phyloP scores from a whole-genome alignment of 2,113 vertebrate genomes.

The Thalassarche chlororhynchos region DNA sequence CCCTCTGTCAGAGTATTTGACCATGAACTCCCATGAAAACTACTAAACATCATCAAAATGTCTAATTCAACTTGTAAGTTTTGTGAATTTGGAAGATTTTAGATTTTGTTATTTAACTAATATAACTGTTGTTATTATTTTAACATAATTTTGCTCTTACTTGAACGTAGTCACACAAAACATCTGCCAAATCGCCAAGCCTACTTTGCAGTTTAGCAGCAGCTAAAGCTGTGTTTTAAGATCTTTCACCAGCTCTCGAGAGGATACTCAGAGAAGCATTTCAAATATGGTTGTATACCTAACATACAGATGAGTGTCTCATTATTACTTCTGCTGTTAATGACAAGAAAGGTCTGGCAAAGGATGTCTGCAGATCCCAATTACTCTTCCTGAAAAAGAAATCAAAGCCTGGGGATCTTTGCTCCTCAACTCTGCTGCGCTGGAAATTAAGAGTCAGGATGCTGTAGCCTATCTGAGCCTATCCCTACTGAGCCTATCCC shows the following conservation, averaged over 20 bases:
- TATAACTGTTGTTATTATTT: neutral
- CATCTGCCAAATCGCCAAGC: neutral
- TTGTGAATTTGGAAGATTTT: no score
- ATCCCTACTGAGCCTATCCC: neutral
- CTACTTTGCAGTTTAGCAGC: neutral
- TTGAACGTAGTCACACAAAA: neutral
- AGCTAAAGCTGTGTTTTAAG: neutral
- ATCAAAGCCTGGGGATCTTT: neutral
- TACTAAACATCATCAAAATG: neutral
- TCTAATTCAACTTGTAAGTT: neutral
- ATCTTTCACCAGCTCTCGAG: neutral
- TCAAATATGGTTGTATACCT: fast-evolving
- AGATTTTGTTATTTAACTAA: neutral
- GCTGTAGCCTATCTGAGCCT: neutral
- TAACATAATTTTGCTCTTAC: neutral
- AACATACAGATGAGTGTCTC: neutral
- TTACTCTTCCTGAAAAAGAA: neutral
- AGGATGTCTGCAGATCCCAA: neutral
- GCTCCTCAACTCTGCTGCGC: neutral
- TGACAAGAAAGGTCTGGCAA: neutral
- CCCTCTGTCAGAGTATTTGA: neutral
- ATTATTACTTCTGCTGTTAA: neutral
- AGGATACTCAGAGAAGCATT: neutral
- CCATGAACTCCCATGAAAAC: neutral
- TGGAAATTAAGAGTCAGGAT: neutral